Evolutionary conservation across 2,888 invertebrate genomes (phyloP), one percentile per base, ranked within the genome.

Genomic region (Neoascia interrupta): DNA sequence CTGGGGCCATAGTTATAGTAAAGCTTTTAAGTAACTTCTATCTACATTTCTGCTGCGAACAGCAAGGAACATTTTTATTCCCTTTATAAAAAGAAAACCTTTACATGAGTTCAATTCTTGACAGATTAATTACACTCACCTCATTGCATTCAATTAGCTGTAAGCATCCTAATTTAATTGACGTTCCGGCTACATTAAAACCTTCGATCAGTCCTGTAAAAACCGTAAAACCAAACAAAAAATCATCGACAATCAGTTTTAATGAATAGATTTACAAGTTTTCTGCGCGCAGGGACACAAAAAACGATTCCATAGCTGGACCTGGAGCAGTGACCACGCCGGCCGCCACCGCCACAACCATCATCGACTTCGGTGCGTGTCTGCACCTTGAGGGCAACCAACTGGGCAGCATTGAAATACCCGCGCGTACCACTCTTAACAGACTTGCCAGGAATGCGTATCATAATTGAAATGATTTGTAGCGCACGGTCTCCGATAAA

Each of bases 381-480:
- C 18, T 26, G 39, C 3, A 31, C 19, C 21, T 43, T 21, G 56
- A 34, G 56, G 70, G 61, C 69, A 70, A 49, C 60, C 51, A 68
- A 56, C 61, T 61, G 39, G n/a, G 31, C 31, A 3, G n/a, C 61
- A 69, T 56, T 37, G 58, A 61, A 68, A 64, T 64, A 56, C 41
- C 58, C 58, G 34, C 72, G 53, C 34, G 53, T 60, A 54, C 64
- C 37, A 60, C 58, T 64, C 56, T n/a, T 73, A 61, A 79, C 73
- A 79, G 79, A 79, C 73, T 73, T 51, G 43, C 66, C n/a, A 68
- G 61, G 79, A 79, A 79, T 79, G 79, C 66, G 79, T 79, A 73
- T 79, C 73, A 79, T 79, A 79, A 79, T 79, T 73, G 79, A 79
- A 79, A 79, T 79, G 73, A 79, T 79, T 79, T 79, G 79, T 73